These are phyloP conservation scores for Melipona quadrifasciata DNA, from an alignment of 1,140 invertebrate species.

Conservation along the genomic window DNA sequence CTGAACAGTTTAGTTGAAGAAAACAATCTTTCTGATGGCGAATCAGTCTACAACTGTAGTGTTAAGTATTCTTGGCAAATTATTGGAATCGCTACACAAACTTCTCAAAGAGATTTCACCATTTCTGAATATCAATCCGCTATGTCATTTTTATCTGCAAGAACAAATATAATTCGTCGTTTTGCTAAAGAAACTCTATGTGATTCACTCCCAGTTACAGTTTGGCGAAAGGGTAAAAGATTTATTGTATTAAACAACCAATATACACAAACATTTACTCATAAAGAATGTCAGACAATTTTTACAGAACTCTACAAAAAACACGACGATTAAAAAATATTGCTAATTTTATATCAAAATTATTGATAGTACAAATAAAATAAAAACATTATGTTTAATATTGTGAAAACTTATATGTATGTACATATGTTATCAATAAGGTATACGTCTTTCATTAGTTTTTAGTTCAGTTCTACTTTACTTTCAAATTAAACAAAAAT, in stretches of 20 bases:
- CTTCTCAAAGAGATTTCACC: conserved; percentile 30
- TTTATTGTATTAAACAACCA: conserved; percentile 55
- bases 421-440: not conserved
- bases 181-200: not conserved
- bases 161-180: not conserved
- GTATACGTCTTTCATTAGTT: not conserved
- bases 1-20: conserved; percentile 37
- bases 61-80: conserved; percentile 73
- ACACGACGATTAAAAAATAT: conserved; percentile 10
- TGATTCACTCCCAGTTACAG: not conserved
- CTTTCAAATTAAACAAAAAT: not conserved
- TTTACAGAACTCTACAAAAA: conserved; percentile 23
- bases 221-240: conserved; percentile 20
- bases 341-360: not conserved
- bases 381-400: not conserved
- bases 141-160: conserved; percentile 45
- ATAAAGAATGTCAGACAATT: conserved; percentile 52
- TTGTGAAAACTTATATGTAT: not conserved
- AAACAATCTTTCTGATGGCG: not conserved
- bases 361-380: not conserved
- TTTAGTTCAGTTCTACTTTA: not conserved
- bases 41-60: conserved; percentile 32
- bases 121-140: conserved; percentile 53
- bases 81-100: conserved; percentile 66
- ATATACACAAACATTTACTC: conserved; percentile 58